These are phyloP conservation scores for Falco rusticolus DNA, from an alignment of 2,797 vertebrate species.

Conservation along the genomic window DNA sequence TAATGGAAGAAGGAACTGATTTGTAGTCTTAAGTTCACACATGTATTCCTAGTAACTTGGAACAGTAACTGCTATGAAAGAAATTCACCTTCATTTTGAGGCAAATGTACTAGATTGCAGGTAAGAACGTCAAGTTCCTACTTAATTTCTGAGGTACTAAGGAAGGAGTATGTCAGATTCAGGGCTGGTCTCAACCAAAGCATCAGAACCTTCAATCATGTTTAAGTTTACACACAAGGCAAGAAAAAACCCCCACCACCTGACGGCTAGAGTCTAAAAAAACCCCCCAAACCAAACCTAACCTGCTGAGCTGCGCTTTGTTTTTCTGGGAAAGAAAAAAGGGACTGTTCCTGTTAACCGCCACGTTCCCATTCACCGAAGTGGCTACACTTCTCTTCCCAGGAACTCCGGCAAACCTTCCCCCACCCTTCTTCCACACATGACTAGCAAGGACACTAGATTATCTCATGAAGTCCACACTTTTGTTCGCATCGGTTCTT, in stretches of 20 bases:
- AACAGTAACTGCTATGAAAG: neutral
- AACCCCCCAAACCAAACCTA: neutral
- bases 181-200: slow-evolving; percentile 48
- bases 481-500: neutral
- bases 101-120: slow-evolving; percentile 49
- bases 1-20: neutral
- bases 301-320: neutral
- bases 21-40: neutral
- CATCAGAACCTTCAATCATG: slow-evolving; percentile 10
- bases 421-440: neutral
- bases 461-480: slow-evolving; percentile 4
- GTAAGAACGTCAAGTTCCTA: slow-evolving; percentile 25
- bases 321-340: neutral
- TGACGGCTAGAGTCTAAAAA: neutral
- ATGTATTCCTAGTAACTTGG: neutral
- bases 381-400: neutral
- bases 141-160: slow-evolving; percentile 59
- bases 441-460: slow-evolving; percentile 29
- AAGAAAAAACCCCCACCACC: neutral
- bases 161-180: slow-evolving; percentile 48
- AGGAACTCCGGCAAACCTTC: slow-evolving; percentile 10
- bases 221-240: slow-evolving; percentile 42
- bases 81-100: slow-evolving; percentile 2
- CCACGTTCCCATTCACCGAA: neutral
- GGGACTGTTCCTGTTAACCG: neutral